A percentile compares a stretch with the other conserved stretches of the same genome.
Evolutionary conservation across 2,888 invertebrate genomes (phyloP).

Genomic region (Drosophila anomelani): DNA sequence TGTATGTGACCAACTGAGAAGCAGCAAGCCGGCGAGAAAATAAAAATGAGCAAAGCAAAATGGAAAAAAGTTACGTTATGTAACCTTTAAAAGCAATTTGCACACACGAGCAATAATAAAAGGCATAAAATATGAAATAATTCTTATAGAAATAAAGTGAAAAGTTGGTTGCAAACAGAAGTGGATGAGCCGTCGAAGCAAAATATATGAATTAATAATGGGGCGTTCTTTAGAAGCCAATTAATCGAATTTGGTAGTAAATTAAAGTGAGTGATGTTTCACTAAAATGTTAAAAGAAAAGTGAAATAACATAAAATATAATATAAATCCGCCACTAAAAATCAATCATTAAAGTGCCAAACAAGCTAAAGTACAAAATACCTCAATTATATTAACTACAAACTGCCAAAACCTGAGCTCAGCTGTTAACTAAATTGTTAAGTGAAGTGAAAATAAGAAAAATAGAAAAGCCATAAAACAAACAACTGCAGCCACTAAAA

Average conservation of each 20-base stretch:
- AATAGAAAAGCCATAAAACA: slow-evolving; percentile 11
- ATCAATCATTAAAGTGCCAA: neutral
- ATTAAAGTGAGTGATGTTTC: slow-evolving; percentile 5
- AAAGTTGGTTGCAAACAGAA: neutral
- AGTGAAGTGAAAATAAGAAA: slow-evolving; percentile 10
- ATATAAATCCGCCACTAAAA: slow-evolving; percentile 13
- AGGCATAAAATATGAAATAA: slow-evolving; percentile 21
- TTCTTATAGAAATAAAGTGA: neutral
- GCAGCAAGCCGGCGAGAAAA: slow-evolving; percentile 20
- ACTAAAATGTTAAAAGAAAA: neutral
- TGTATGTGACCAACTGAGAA: slow-evolving; percentile 9
- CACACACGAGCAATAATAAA: slow-evolving; percentile 14
- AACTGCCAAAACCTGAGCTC: slow-evolving; percentile 21
- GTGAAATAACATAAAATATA: neutral
- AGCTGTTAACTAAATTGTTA: slow-evolving; percentile 24
- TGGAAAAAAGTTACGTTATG: slow-evolving; percentile 41
- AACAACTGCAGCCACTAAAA: slow-evolving; percentile 9
- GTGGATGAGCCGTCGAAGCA: neutral
- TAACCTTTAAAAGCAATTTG: slow-evolving; percentile 37
- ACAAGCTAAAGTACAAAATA: neutral
- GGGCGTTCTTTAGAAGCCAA: slow-evolving; percentile 5
- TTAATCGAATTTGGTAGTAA: neutral
- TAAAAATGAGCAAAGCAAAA: slow-evolving; percentile 38
- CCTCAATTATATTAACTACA: slow-evolving; percentile 9
- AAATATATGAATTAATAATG: neutral